A percentile compares a stretch with the other conserved stretches of the same genome.
Evolutionary conservation across 2,888 invertebrate species (phyloP).

Genomic region (Leucophenga maculata): DNA sequence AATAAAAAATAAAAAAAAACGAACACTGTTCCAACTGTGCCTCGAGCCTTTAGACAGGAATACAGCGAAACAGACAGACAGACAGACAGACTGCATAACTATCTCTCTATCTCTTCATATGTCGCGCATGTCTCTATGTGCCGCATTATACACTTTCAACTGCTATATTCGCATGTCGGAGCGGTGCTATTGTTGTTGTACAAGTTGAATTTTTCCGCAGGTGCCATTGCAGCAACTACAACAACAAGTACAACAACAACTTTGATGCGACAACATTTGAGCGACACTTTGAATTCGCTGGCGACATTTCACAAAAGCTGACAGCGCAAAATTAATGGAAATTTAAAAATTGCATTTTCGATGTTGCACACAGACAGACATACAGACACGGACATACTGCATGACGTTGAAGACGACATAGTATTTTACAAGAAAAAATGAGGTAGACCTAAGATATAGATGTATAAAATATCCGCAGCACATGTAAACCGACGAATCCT

Average conservation of each 20-base stretch:
- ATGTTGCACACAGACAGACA: not conserved
- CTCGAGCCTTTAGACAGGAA: constrained; percentile 1
- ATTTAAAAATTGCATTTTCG: constrained; percentile 61
- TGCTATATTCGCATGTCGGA: not conserved
- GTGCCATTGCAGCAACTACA: constrained; percentile 8
- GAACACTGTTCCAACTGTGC: constrained; percentile 9
- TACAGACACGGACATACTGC: too few relatives aligned
- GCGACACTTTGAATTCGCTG: constrained; percentile 49
- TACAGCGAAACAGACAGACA: not conserved
- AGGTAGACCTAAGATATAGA: too few relatives aligned
- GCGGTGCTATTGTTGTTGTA: too few relatives aligned
- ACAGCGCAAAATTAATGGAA: constrained; percentile 62
- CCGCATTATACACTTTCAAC: not conserved
- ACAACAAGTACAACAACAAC: not conserved
- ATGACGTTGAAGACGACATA: too few relatives aligned
- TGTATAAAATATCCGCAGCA: too few relatives aligned
- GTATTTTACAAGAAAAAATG: too few relatives aligned
- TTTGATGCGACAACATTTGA: not conserved
- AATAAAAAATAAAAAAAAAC: not conserved
- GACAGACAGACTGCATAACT: not conserved
- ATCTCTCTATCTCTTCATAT: not conserved
- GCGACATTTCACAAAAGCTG: constrained; percentile 60
- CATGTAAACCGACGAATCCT: not conserved
- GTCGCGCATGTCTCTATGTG: not conserved
- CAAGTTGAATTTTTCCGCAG: not conserved